Evolutionary conservation across 1,140 invertebrate species (phyloP), one percentile per base, ranked within the genome.

Genomic region (Oscheius sp.): DNA sequence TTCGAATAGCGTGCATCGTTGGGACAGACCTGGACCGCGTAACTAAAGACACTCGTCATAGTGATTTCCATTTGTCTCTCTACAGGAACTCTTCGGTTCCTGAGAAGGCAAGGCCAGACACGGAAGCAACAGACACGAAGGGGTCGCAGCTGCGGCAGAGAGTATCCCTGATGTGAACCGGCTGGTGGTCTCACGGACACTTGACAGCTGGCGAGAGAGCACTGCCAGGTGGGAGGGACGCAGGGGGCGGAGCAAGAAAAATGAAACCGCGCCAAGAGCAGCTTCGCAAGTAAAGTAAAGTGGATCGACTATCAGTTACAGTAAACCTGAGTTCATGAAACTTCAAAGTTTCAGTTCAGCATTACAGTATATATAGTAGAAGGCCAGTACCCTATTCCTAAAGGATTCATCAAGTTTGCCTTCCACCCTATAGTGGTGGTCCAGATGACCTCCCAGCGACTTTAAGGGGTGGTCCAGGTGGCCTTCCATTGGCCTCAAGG

Each of bases 101-200:
- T 23, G 49, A 4, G 28, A 55, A 55, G 49, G 49, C 49, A 7
- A 13, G 15, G 62, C 46, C 66, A 68, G 64, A 68, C 20, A 63
- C 23, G 26, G 4, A 36, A 29, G 20, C 20, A 29, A n/a, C 2
- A 63, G 46, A 3, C 28, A 28, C 7, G 28, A 2, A 3, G 3
- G 66, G 66, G n/a, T 68, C 66, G 66, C 66, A 68, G 66, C 66
- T 68, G 66, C 66, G 66, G 20, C 66, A 68, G 62, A 18, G 23
- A 55, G 49, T 55, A 55, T 55, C 49, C 15, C 49, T 55, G 49
- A 15, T 13, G 4, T 15, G 28, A 55, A 26, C 49, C 23, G 49
- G 23, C 7, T 26, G 28, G 15, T 55, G 49, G 7, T n/a, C 38
- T 42, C 49, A 7, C 15, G 23, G 23, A 15, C 49, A 13, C 49